Evolutionary conservation across 1,140 invertebrate species (phyloP).

Genomic region (Oryzaephilus surinamensis): DNA sequence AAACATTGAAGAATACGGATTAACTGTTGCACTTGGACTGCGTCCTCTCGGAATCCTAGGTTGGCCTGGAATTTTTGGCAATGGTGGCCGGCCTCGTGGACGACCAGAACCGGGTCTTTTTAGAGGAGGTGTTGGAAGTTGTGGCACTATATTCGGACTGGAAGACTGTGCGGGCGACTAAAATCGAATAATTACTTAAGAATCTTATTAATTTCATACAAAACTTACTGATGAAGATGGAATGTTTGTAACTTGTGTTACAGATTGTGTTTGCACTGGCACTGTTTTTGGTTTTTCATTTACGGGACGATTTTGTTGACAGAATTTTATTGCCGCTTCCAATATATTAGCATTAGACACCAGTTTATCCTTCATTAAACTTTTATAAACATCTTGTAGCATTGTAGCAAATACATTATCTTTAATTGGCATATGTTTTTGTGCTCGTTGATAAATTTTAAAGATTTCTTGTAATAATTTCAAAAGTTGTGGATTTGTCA

Average conservation of each 20-base stretch:
- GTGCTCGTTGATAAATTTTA: conserved; percentile 46
- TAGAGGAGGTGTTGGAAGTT: conserved; percentile 18
- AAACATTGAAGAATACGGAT: conserved; percentile 11
- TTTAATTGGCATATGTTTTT: conserved; percentile 49
- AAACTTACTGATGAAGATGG: not conserved
- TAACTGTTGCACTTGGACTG: conserved; percentile 11
- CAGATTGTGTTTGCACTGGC: conserved; percentile 9
- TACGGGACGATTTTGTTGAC: conserved; percentile 30
- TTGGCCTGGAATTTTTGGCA: conserved; percentile 26
- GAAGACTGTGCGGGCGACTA: conserved; percentile 25
- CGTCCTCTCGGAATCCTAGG: conserved; percentile 17
- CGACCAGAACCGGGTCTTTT: conserved; percentile 27
- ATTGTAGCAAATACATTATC: conserved; percentile 44
- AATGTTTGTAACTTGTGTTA: no score
- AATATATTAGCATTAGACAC: conserved; percentile 32
- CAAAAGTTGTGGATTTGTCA: conserved; percentile 19
- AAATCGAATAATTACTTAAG: conserved; percentile 1
- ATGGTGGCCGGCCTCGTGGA: conserved; percentile 31
- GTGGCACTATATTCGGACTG: no score
- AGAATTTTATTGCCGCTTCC: conserved; percentile 37
- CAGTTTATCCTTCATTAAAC: conserved; percentile 38
- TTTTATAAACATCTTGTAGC: conserved; percentile 50
- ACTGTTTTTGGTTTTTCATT: conserved; percentile 27
- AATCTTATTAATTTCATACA: no score
- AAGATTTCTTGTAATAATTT: conserved; percentile 49